These are phyloP conservation scores for Pseudorhombus dupliciocellatus DNA, from an alignment of 2,113 vertebrate species.

Conservation along the genomic window DNA sequence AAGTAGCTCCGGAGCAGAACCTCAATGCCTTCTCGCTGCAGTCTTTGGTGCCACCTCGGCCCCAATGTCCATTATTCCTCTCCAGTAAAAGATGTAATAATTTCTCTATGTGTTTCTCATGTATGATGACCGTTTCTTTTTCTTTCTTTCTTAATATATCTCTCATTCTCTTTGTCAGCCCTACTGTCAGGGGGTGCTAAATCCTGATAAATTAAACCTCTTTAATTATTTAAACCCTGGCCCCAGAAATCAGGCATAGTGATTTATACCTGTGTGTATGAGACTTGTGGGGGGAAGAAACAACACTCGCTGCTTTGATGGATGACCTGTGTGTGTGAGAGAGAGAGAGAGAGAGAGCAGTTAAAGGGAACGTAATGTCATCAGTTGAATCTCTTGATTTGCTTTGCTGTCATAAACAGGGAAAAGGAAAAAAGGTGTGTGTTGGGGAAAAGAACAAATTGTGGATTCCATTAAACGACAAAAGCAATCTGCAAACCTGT, in stretches of 20 bases:
- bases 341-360: not conserved
- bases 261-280: conserved; percentile 77
- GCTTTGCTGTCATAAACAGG: conserved; percentile 31
- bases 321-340: conserved; percentile 53
- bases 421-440: not conserved
- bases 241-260: conserved; percentile 73
- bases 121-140: conserved; percentile 35
- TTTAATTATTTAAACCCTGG: conserved; percentile 84
- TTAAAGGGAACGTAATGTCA: conserved; percentile 39
- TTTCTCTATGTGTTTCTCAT: conserved; percentile 51
- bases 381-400: conserved; percentile 18
- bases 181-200: conserved; percentile 71
- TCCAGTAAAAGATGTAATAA: conserved; percentile 54
- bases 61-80: conserved; percentile 25
- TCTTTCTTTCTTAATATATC: conserved; percentile 15
- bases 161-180: conserved; percentile 63
- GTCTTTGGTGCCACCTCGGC: conserved; percentile 45
- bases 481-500: conserved; percentile 18
- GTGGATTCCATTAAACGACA: conserved; percentile 12
- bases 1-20: conserved; percentile 59
- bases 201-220: conserved; percentile 82
- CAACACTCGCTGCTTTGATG: conserved; percentile 69
- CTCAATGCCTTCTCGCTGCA: conserved; percentile 42
- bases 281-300: conserved; percentile 69
- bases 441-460: conserved; percentile 1